These are phyloP conservation scores for Drosophila multiciliata DNA, from an alignment of 2,888 invertebrate species.

Conservation along the genomic window DNA sequence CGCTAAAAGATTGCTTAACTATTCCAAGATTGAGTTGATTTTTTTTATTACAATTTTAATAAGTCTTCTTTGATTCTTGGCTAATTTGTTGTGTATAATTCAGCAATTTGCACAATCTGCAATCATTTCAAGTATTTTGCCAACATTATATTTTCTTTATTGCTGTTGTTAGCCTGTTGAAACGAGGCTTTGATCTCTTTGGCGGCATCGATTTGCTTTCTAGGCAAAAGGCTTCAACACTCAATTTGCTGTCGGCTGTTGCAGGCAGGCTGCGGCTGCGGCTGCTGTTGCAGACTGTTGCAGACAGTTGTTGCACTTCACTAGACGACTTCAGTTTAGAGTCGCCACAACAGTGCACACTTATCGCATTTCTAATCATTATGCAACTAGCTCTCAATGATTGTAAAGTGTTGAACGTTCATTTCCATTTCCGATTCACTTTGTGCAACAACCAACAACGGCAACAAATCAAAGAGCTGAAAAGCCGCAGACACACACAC, in stretches of 20 bases:
- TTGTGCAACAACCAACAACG: constrained; percentile 35
- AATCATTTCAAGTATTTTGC: constrained; percentile 11
- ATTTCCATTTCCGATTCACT: constrained; percentile 48
- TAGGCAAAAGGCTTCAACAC: constrained; percentile 13
- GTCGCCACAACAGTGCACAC: constrained; percentile 37
- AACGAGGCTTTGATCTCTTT: constrained; percentile 41
- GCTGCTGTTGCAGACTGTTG: constrained; percentile 14
- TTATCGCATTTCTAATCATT: constrained; percentile 61
- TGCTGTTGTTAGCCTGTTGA: constrained; percentile 15
- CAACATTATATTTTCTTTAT: constrained; percentile 31
- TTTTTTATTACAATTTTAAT: not conserved
- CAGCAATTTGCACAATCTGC: constrained; percentile 15
- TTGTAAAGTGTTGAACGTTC: constrained; percentile 44
- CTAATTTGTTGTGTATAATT: constrained; percentile 9
- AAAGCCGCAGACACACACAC: constrained; percentile 32
- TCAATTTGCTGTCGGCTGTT: constrained; percentile 23
- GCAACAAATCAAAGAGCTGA: constrained; percentile 49
- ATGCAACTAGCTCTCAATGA: constrained; percentile 37
- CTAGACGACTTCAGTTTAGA: constrained; percentile 23
- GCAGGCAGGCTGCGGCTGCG: not conserved
- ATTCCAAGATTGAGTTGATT: not conserved
- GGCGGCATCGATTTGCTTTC: constrained; percentile 21
- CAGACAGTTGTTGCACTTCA: constrained; percentile 16
- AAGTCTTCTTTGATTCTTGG: not conserved
- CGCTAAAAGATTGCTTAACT: not conserved